phyloP scores from a whole-genome alignment of 2,113 vertebrate species.

The Origma solitaria region DNA sequence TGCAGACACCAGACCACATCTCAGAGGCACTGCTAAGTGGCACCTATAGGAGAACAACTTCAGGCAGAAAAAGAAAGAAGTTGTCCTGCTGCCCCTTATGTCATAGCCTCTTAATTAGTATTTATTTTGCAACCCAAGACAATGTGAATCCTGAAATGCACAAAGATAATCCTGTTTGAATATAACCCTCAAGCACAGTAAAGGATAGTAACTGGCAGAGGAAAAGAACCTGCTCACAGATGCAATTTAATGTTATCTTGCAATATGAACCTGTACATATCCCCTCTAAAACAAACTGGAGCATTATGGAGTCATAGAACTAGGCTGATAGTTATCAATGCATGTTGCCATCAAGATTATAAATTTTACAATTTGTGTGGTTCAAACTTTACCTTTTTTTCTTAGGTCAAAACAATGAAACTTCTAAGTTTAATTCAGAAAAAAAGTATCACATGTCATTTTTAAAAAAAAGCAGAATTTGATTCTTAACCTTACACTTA shows the following conservation, averaged over 20 bases:
- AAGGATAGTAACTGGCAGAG: not conserved
- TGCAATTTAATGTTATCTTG: not conserved
- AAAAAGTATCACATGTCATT: not conserved
- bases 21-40: not conserved
- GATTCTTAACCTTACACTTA: not conserved
- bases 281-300: not conserved
- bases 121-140: not conserved
- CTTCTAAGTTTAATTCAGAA: not conserved
- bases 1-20: not conserved
- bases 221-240: not conserved
- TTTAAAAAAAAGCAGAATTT: not conserved
- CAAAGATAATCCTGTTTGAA: not conserved
- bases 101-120: not conserved
- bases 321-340: not conserved
- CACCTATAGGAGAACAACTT: not conserved
- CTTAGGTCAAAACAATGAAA: not conserved
- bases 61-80: not conserved
- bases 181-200: not conserved
- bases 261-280: not conserved
- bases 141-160: not conserved
- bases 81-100: accelerated
- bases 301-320: not conserved
- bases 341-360: not conserved
- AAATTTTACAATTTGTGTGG: not conserved
- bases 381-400: not conserved